Conservation (phyloP, 2,113 vertebrate species). For the Callocephalon fimbriatum region DNA sequence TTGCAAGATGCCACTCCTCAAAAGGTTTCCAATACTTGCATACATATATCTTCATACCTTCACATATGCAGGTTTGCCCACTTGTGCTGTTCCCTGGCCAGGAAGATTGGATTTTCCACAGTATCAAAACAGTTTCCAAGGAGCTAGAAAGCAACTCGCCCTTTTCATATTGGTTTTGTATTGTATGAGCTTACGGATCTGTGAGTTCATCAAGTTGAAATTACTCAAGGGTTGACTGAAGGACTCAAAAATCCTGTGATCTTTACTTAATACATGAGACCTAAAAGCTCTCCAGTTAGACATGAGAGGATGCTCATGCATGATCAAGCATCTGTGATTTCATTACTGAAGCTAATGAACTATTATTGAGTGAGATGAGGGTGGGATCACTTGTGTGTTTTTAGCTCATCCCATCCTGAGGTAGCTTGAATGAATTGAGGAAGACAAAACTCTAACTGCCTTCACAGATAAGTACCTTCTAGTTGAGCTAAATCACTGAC, state of each 20-base stretch:
- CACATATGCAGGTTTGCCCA: not conserved
- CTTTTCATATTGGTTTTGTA: not conserved
- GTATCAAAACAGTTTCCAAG: not conserved
- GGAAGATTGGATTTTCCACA: not conserved
- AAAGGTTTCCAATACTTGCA: not conserved
- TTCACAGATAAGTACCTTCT: not conserved
- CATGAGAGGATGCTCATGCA: not conserved
- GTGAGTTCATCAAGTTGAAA: not conserved
- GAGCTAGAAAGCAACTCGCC: not conserved
- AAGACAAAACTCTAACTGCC: not conserved
- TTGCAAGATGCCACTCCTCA: not conserved
- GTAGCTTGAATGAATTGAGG: not conserved
- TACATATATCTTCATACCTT: not conserved
- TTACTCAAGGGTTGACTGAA: not conserved
- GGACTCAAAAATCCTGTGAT: not conserved
- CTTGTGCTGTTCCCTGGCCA: not conserved
- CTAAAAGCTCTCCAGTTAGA: not conserved
- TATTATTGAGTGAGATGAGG: not conserved
- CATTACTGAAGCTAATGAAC: not conserved
- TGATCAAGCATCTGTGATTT: not conserved
- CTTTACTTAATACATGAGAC: not conserved
- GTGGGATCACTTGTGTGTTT: not conserved
- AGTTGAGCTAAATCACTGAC: not conserved
- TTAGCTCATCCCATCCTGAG: not conserved
- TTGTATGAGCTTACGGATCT: not conserved